Conservation (phyloP, 2,113 vertebrate species). For the Philantomba maxwellii region DNA sequence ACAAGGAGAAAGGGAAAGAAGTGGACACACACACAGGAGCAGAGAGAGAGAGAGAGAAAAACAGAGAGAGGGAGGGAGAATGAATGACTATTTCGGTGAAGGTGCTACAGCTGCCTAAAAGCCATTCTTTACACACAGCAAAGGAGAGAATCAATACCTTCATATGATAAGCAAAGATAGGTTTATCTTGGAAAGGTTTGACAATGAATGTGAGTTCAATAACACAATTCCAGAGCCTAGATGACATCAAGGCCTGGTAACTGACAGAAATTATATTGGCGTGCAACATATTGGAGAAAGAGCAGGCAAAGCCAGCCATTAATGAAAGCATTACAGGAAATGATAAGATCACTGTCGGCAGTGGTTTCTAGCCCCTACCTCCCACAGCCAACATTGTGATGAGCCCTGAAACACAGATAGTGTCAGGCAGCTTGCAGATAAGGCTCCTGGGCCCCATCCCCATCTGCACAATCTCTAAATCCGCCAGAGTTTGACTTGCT, state of each 20-base stretch:
- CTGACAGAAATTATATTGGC: neutral
- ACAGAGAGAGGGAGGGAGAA: neutral
- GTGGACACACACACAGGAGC: neutral
- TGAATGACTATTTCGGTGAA: neutral
- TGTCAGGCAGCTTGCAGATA: neutral
- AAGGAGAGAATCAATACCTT: neutral
- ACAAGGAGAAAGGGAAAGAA: neutral
- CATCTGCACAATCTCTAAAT: neutral
- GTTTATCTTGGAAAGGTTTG: neutral
- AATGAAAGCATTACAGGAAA: neutral
- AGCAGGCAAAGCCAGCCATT: neutral
- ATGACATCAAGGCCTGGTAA: neutral
- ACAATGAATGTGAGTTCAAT: constrained; percentile 5
- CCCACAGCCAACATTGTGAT: neutral
- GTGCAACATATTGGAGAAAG: neutral
- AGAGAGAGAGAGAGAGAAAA: neutral
- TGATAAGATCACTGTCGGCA: neutral
- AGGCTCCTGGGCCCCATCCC: neutral
- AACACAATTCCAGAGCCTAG: neutral
- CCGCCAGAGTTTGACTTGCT: neutral
- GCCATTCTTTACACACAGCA: neutral
- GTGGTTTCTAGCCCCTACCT: neutral
- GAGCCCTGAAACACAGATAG: neutral
- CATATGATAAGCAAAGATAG: neutral
- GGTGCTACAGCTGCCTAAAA: neutral